A percentile compares a stretch with the other conserved stretches of the same genome.
These are phyloP conservation scores for Myzus persicae DNA, from an alignment of 1,140 invertebrate species.

Conservation along the genomic window DNA sequence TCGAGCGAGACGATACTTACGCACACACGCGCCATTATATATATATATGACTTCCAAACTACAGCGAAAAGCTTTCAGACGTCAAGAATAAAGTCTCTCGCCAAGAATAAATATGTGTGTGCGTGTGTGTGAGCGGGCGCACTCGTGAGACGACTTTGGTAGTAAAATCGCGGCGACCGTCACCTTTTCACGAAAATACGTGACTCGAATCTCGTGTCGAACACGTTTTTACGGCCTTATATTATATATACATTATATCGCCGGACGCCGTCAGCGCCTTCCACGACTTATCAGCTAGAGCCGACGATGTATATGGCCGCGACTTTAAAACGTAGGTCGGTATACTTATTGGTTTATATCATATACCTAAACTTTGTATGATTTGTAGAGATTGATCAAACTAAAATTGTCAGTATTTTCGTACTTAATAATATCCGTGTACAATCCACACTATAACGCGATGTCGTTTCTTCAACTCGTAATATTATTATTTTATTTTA, in stretches of 20 bases:
- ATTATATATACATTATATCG: neutral
- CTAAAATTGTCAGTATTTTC: too few species aligned
- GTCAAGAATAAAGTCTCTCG: neutral
- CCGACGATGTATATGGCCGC: neutral
- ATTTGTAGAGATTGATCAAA: neutral
- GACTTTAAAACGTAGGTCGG: neutral
- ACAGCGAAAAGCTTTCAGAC: conserved; percentile 40
- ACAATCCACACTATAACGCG: too few species aligned
- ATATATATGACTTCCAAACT: neutral
- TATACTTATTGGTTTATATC: too few species aligned
- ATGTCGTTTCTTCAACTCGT: neutral
- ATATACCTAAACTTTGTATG: neutral
- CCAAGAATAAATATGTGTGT: conserved; percentile 20
- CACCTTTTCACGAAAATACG: conserved; percentile 15
- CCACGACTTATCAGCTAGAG: neutral
- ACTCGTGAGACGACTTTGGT: neutral
- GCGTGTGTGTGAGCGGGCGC: too few species aligned
- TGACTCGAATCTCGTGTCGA: neutral
- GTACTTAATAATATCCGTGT: too few species aligned
- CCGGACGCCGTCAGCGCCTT: neutral
- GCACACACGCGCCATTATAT: neutral
- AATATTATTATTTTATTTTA: neutral
- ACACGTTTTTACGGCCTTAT: neutral
- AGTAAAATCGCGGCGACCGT: conserved; percentile 1
- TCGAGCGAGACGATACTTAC: neutral